Percentiles rank a stretch among this genome's conserved stretches.
These are phyloP conservation scores for Hormaphis cornu DNA, from an alignment of 1,140 invertebrate species.

Conservation along the genomic window DNA sequence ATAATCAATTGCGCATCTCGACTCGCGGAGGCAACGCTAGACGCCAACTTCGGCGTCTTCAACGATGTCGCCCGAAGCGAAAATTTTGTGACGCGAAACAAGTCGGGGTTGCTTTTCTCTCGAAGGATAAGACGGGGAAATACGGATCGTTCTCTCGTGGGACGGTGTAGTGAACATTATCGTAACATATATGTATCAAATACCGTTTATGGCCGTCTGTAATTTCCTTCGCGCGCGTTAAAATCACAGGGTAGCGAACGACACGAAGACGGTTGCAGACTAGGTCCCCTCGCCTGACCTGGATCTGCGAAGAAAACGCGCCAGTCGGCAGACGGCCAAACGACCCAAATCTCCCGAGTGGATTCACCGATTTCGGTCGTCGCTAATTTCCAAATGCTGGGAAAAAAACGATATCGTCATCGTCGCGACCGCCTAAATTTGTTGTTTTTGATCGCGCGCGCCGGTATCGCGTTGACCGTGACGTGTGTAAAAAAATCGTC, in stretches of 20 bases:
- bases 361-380: not conserved
- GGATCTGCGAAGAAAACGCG: not conserved
- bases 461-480: not conserved
- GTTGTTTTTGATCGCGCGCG: not conserved
- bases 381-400: not conserved
- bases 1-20: no score
- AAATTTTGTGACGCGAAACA: no score
- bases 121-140: no score
- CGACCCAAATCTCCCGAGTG: not conserved
- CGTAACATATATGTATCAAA: no score
- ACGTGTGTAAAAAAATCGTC: constrained; percentile 1
- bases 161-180: no score
- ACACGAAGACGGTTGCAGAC: not conserved
- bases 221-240: not conserved
- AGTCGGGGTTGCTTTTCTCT: no score
- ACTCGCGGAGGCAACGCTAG: no score
- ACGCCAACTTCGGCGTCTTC: no score
- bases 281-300: not conserved
- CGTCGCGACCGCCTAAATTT: not conserved
- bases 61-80: no score
- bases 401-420: not conserved
- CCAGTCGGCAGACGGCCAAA: not conserved
- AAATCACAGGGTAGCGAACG: not conserved
- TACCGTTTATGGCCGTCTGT: not conserved
- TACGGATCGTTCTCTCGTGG: no score